Base-by-base conservation (phyloP, 2,888 invertebrate species). In the Lithophane socia region DNA sequence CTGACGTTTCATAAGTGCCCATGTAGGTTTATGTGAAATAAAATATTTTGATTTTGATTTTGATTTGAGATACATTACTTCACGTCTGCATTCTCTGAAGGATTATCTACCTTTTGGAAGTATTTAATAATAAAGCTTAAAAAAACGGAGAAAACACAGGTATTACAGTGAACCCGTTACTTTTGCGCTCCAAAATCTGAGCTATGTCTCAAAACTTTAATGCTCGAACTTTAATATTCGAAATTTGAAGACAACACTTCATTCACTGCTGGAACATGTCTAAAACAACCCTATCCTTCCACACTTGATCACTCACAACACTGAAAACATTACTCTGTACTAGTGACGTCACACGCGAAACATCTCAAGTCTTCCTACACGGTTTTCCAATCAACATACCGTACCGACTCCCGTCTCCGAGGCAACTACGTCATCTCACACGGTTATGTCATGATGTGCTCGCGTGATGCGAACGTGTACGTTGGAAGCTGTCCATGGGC, bases 401-500 rank as follows among this genome's bases (percentile, higher is more conserved):
- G 56, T 42, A 64, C 54, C 37, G 52, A 69, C n/a, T 70, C 86
- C 24, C 56, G 60, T 24, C 56, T 86, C 18, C 61, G 12, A 73
- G 42, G 24, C 58, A 63, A 56, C 70, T 76, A 87, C 88, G 87
- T 87, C 85, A 84, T 70, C 85, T 80, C 88, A 85, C 89, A 84
- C 86, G 84, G 70, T 77, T 83, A 73, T 73, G 74, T 66, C 92
- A 90, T 86, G 92, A 80, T 75, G 68, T 78, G 44, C 80, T 80
- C 84, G 89, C 93, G 92, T 93, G 94, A 87, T 87, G 79, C 47
- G 68, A 73, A 83, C 86, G 84, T 87, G 88, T 77, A 82, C 81
- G 82, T 91, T 93, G 94, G 94, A 92, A 84, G 80, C 67, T 83
- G 86, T 91, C 91, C 92, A 92, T 84, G 84, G 79, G 78, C 83